Percentiles rank a stretch among this genome's conserved stretches.
Conservation (phyloP, 64 coral and sea anemone genomes). For the Dendrophyllia cribrosa region DNA sequence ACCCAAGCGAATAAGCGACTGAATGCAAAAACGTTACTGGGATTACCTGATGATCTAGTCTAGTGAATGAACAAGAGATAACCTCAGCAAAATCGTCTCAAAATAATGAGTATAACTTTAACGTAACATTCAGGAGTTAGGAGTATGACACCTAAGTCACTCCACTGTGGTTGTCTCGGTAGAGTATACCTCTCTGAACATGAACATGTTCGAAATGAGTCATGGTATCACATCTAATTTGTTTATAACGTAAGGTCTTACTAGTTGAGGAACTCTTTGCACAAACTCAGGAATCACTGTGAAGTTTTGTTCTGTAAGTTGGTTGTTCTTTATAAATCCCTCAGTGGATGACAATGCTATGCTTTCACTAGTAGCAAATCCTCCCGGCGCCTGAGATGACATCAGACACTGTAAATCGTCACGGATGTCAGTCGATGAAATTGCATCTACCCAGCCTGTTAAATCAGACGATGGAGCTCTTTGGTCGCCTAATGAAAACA, state of each 20-base stretch:
- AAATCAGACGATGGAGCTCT: neutral
- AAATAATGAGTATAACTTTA: too few relatives aligned
- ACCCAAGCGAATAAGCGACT: neutral
- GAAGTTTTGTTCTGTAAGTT: neutral
- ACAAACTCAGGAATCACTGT: neutral
- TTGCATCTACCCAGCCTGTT: constrained; percentile 2
- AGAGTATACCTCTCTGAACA: too few relatives aligned
- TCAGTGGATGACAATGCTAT: constrained; percentile 28
- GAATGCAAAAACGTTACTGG: too few relatives aligned
- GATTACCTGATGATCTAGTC: too few relatives aligned
- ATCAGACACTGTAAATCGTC: neutral
- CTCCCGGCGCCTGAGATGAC: neutral
- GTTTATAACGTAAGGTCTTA: neutral
- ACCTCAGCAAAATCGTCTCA: too few relatives aligned
- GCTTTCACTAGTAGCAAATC: constrained; percentile 35
- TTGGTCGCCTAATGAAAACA: neutral
- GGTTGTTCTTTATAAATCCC: neutral
- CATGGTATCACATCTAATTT: too few relatives aligned
- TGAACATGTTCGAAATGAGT: too few relatives aligned
- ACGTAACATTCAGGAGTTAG: too few relatives aligned
- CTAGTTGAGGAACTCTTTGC: constrained; percentile 39
- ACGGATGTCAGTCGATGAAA: neutral
- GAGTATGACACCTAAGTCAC: too few relatives aligned
- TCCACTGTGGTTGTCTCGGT: too few relatives aligned
- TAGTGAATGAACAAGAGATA: too few relatives aligned